These are phyloP conservation scores for Tenebrio molitor DNA, from an alignment of 1,140 invertebrate genomes.

Conservation along the genomic window DNA sequence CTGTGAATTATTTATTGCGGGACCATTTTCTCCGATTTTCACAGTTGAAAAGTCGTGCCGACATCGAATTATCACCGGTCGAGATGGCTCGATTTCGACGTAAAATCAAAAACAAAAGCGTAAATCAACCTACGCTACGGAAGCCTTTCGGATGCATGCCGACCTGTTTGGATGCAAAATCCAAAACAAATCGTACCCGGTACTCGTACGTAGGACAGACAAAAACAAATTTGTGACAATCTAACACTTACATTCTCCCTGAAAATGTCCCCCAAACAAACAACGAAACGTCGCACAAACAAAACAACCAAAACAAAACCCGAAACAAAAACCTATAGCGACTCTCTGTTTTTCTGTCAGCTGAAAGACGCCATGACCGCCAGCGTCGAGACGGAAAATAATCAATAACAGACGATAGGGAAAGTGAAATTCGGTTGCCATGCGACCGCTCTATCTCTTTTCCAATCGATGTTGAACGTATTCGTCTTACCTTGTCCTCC, in stretches of 20 bases:
- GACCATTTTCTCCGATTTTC: conserved; percentile 12
- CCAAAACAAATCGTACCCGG: conserved; percentile 38
- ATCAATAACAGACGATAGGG: conserved; percentile 66
- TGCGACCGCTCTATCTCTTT: conserved; percentile 46
- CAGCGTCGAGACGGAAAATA: conserved; percentile 65
- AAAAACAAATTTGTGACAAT: too few relatives aligned
- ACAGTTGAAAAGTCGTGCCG: not conserved
- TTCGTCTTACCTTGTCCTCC: conserved; percentile 86
- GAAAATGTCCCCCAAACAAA: conserved; percentile 53
- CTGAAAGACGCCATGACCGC: conserved; percentile 66
- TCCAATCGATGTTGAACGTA: conserved; percentile 21
- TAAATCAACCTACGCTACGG: not conserved
- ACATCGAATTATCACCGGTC: conserved; percentile 10
- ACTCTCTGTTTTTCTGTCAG: conserved; percentile 65
- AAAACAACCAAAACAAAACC: conserved; percentile 58
- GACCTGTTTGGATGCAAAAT: conserved; percentile 8
- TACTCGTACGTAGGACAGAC: too few relatives aligned
- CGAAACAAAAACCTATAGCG: conserved; percentile 58
- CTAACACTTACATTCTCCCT: conserved; percentile 60
- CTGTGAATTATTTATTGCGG: conserved; percentile 29
- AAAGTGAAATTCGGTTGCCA: conserved; percentile 57
- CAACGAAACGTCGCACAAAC: conserved; percentile 46
- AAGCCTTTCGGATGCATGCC: conserved; percentile 9
- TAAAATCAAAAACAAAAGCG: conserved; percentile 14
- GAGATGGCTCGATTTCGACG: not conserved